Evolutionary conservation across 2,113 vertebrate genomes (phyloP).

Genomic region (Polyodon spathula): DNA sequence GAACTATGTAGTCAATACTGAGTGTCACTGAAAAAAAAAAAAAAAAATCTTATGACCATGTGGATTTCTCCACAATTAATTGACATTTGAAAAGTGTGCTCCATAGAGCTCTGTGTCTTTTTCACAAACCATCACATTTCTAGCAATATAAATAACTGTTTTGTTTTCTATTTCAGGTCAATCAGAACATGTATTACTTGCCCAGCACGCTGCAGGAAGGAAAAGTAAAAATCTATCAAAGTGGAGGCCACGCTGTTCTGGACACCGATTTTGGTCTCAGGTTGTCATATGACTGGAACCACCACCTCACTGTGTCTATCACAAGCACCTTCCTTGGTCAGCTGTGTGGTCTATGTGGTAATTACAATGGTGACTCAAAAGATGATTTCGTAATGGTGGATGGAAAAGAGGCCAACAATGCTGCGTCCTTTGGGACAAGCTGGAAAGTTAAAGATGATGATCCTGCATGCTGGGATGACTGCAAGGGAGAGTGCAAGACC

Average conservation of each 20-base stretch:
- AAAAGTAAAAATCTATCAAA: slow-evolving; percentile 25
- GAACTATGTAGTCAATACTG: no score
- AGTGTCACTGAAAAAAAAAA: no score
- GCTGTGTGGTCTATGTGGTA: slow-evolving; percentile 46
- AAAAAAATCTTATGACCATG: no score
- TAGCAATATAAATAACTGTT: no score
- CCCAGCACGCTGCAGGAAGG: slow-evolving; percentile 26
- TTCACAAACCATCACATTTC: no score
- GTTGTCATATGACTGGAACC: slow-evolving; percentile 31
- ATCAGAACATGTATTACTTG: slow-evolving; percentile 38
- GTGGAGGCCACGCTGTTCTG: slow-evolving; percentile 22
- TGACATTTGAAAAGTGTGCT: no score
- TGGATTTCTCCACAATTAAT: no score
- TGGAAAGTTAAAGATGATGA: slow-evolving; percentile 33
- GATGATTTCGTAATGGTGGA: slow-evolving; percentile 31
- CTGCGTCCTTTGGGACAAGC: slow-evolving; percentile 33
- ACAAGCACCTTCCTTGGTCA: slow-evolving; percentile 32
- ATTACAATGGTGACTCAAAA: slow-evolving; percentile 37
- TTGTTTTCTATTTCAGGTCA: no score
- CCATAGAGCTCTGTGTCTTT: no score
- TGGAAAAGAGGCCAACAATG: slow-evolving; percentile 21
- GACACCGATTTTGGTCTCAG: slow-evolving; percentile 35
- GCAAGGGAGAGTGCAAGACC: slow-evolving; percentile 22
- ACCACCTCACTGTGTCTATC: slow-evolving; percentile 26
- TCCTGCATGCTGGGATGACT: slow-evolving; percentile 30